phyloP scores from a whole-genome alignment of 2,113 vertebrate genomes.

The Galemys pyrenaicus region DNA sequence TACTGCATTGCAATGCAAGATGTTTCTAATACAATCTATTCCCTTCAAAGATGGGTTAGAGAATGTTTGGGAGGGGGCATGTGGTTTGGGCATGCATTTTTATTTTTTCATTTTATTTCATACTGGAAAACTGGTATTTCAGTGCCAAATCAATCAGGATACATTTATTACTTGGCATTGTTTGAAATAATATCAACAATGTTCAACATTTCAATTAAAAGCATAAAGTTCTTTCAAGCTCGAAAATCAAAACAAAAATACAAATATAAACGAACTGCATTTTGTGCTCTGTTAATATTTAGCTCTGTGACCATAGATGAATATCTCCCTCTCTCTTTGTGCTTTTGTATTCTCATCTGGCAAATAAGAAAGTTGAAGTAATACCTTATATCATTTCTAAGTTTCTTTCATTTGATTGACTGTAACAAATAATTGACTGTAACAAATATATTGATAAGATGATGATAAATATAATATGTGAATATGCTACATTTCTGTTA shows the following conservation, averaged over 20 bases:
- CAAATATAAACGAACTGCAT: background rate
- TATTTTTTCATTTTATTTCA: slow-evolving; percentile 60
- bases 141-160: slow-evolving; percentile 54
- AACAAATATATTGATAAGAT: background rate
- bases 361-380: background rate
- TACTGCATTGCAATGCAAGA: slow-evolving; percentile 28
- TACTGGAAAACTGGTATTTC: slow-evolving; percentile 40
- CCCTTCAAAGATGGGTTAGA: slow-evolving; percentile 34
- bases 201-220: slow-evolving; percentile 53
- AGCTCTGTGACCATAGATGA: background rate
- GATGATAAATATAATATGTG: background rate
- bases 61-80: background rate
- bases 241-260: slow-evolving; percentile 61
- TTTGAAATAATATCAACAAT: slow-evolving; percentile 52
- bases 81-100: slow-evolving; percentile 21
- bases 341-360: slow-evolving; percentile 19
- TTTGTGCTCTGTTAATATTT: slow-evolving; percentile 52
- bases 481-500: background rate
- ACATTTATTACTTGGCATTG: slow-evolving; percentile 41
- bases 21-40: slow-evolving; percentile 58
- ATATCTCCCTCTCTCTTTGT: background rate
- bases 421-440: background rate
- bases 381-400: background rate
- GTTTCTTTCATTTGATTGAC: background rate
- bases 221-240: slow-evolving; percentile 52